Evolutionary conservation across 1,140 invertebrate genomes (phyloP).

Genomic region (Sinella curviseta): DNA sequence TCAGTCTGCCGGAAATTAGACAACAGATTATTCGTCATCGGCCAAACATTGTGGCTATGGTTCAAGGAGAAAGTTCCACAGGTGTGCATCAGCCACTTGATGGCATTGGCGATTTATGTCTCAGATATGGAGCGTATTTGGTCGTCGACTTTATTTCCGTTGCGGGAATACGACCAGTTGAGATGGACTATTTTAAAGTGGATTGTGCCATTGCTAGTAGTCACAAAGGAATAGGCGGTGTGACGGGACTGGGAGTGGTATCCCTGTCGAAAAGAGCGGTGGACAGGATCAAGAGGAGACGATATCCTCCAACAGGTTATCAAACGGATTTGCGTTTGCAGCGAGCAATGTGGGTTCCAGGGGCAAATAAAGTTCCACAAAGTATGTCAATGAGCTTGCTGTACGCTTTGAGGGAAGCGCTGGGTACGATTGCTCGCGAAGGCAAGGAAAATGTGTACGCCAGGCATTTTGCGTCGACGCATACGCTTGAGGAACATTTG

Average conservation of each 20-base stretch:
- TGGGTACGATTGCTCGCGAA: background rate
- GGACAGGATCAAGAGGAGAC: background rate
- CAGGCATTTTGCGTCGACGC: background rate
- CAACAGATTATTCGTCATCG: background rate
- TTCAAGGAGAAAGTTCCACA: background rate
- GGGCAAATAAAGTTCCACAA: background rate
- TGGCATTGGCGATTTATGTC: background rate
- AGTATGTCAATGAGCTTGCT: background rate
- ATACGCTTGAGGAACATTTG: background rate
- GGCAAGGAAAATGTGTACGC: background rate
- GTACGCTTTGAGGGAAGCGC: background rate
- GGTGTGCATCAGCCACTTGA: background rate
- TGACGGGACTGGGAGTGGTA: background rate
- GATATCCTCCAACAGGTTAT: background rate
- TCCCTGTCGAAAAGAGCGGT: background rate
- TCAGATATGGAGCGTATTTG: background rate
- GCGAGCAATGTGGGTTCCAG: background rate
- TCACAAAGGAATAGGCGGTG: background rate
- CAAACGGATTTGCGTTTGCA: background rate
- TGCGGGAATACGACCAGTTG: background rate
- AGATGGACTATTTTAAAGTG: background rate
- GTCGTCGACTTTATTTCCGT: background rate
- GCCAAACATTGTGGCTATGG: background rate
- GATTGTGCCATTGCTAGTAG: background rate
- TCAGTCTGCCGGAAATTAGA: background rate